These are phyloP conservation scores for Cettia cetti DNA, from an alignment of 2,113 vertebrate species.

Conservation along the genomic window DNA sequence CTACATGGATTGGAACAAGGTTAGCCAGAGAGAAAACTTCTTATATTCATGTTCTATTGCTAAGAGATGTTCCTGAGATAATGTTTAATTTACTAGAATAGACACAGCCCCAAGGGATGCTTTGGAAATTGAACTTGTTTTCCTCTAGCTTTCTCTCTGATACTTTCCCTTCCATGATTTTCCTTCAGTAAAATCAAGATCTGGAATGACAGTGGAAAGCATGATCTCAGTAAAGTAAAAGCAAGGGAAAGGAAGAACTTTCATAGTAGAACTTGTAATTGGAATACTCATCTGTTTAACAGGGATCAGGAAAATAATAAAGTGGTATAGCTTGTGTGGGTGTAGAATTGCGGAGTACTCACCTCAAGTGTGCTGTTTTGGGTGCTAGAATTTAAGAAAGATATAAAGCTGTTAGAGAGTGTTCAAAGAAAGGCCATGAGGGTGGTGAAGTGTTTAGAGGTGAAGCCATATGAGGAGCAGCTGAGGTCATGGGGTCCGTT, in stretches of 20 bases:
- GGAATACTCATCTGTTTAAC: not conserved
- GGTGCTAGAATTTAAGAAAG: not conserved
- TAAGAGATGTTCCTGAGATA: not conserved
- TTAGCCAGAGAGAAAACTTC: not conserved
- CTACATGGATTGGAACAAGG: not conserved
- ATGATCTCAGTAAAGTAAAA: not conserved
- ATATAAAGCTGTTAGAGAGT: not conserved
- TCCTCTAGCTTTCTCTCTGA: not conserved
- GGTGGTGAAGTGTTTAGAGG: not conserved
- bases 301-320: not conserved
- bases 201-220: not conserved
- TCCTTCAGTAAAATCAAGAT: not conserved
- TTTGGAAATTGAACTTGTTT: not conserved
- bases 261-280: not conserved
- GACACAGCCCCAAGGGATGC: not conserved
- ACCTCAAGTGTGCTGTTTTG: not conserved
- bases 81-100: not conserved
- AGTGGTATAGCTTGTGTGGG: not conserved
- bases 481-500: not conserved
- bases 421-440: fast-evolving
- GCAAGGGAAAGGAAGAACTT: not conserved
- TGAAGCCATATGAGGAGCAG: fast-evolving
- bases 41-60: not conserved
- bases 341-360: too few species aligned
- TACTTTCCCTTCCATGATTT: not conserved